Evolutionary conservation across 2,113 vertebrate species (phyloP).

Genomic region (Polypterus senegalus): DNA sequence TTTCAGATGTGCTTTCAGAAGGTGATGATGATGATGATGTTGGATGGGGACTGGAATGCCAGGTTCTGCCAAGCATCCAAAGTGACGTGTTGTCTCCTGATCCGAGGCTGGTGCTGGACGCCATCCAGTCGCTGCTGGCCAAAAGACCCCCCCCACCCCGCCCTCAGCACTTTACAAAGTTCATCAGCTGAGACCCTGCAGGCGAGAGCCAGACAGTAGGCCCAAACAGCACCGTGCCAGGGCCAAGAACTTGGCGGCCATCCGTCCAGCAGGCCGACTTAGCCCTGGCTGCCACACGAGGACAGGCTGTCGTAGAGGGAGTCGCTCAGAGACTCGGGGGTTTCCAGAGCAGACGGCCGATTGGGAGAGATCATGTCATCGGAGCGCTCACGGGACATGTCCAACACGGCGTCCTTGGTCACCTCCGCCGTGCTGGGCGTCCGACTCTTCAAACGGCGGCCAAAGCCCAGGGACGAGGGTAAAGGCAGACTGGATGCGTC

Average conservation of each 20-base stretch:
- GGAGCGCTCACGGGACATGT: slow-evolving; percentile 56
- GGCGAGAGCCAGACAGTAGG: background rate
- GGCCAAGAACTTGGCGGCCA: background rate
- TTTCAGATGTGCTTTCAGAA: too few species aligned
- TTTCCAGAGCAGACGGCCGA: slow-evolving; percentile 66
- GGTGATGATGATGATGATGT: too few species aligned
- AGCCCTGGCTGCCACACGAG: slow-evolving; percentile 90
- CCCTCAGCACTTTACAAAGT: background rate
- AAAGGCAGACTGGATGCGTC: slow-evolving; percentile 38
- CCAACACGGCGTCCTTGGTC: slow-evolving; percentile 61
- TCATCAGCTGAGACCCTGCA: background rate
- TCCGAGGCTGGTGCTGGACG: too few species aligned
- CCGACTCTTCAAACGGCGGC: slow-evolving; percentile 53
- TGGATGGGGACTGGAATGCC: too few species aligned
- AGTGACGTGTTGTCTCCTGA: too few species aligned
- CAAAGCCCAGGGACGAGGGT: slow-evolving; percentile 37
- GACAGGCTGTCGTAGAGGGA: slow-evolving; percentile 89
- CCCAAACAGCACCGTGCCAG: background rate
- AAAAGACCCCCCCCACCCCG: slow-evolving; percentile 6
- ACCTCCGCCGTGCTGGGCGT: slow-evolving; percentile 69
- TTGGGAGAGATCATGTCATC: slow-evolving; percentile 62
- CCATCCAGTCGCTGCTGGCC: too few species aligned
- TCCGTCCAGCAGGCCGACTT: slow-evolving; percentile 20
- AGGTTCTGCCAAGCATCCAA: too few species aligned
- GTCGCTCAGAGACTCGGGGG: slow-evolving; percentile 84